Base-by-base conservation (phyloP, 1,140 invertebrate species). In the Geopemphigus sp. region DNA sequence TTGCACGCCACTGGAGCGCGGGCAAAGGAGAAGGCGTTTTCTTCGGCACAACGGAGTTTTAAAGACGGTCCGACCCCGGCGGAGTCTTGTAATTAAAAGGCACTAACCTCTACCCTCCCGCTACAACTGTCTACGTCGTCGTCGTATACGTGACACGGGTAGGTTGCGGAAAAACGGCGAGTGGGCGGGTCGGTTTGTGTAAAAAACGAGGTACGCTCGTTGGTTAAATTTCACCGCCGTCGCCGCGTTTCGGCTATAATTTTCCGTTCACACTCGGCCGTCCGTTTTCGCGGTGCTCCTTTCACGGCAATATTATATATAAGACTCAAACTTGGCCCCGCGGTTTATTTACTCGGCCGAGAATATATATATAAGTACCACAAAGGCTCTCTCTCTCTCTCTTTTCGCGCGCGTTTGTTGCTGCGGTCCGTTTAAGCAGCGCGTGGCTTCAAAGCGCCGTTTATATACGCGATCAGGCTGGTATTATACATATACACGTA, bases 11-110 rank as follows among this genome's bases (percentile, higher is more conserved):
- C 32, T 39, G 32, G 32, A 39, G 32, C 47, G 47, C 47, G 14
- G 39, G 74, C 74, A 78, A 78, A 78, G 74, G 74, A 78, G 57
- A 50, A 78, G 74, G 74, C 74, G 74, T 78, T 78, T 78, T 78
- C 57, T 59, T 24, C 73, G 53, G 32, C 56, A 19, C 74, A 10
- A 10, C 15, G 15, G 74, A 57, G 24, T 78, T 78, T 78, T 63
- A 63, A 74, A 78, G 74, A 78, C 74, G 56, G 57, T 12, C 14
- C 39, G 22, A 61, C 39, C 74, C 74, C 39, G 57, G 17, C 39
- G 57, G 17, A 47, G 57, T 63, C 57, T 47, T 78, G 74, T 78
- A 78, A 78, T 78, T 78, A 78, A 78, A 78, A 78, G 74, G 74
- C 39, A 50, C 74, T 63, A 24, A 74, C 32, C 57, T 56, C 32